Percentiles rank a stretch among this genome's conserved stretches.
Evolutionary conservation across 2,888 invertebrate species (phyloP).

Genomic region (Aporophyla lueneburgensis): DNA sequence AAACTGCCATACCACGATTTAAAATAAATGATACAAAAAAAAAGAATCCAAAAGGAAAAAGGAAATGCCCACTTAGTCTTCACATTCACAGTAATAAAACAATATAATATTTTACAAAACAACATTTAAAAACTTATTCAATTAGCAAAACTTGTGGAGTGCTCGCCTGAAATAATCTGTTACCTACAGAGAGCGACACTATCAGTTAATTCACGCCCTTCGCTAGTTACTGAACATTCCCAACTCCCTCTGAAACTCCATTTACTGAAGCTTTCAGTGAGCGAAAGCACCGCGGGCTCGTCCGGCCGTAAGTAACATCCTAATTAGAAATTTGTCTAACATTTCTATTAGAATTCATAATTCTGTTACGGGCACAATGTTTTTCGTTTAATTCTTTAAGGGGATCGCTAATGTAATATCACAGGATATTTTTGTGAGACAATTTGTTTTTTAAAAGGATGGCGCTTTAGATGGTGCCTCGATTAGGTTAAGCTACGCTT

Average conservation of each 20-base stretch:
- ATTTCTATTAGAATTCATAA: constrained; percentile 36
- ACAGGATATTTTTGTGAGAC: not conserved
- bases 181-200: constrained; percentile 18
- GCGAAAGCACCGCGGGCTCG: constrained; percentile 11
- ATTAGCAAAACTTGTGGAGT: constrained; percentile 1
- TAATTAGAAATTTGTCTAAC: constrained; percentile 33
- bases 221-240: not conserved
- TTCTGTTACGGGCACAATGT: constrained; percentile 18
- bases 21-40: too few relatives aligned
- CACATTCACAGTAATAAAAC: too few relatives aligned
- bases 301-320: constrained; percentile 5
- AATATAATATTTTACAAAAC: too few relatives aligned
- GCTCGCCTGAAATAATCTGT: constrained; percentile 4
- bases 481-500: too few relatives aligned
- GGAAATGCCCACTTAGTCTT: too few relatives aligned
- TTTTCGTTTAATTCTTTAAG: not conserved
- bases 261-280: constrained; percentile 35
- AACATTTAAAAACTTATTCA: constrained; percentile 15
- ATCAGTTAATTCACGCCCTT: not conserved
- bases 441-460: not conserved
- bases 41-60: too few relatives aligned
- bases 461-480: too few relatives aligned
- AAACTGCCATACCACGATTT: too few relatives aligned
- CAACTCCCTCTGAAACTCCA: constrained; percentile 7
- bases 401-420: constrained; percentile 10